Evolutionary conservation across 2,113 vertebrate genomes (phyloP).

Genomic region (Anoplopoma fimbria): DNA sequence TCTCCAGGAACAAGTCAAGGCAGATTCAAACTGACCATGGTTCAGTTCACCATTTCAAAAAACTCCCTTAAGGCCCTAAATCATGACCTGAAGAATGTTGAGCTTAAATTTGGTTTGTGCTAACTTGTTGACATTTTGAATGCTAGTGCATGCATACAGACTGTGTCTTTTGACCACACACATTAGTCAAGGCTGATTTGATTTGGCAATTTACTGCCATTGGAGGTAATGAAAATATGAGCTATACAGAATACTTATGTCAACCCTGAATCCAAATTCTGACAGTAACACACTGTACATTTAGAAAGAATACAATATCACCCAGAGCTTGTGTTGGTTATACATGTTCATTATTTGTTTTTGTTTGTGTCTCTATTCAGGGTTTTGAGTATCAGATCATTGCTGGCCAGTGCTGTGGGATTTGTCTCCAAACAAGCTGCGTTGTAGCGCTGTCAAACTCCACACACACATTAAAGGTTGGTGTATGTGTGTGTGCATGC

Average conservation of each 20-base stretch:
- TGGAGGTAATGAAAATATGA: not conserved
- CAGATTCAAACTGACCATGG: not conserved
- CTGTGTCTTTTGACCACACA: not conserved
- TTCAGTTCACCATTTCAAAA: not conserved
- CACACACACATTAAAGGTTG: conserved; percentile 72
- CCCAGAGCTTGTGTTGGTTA: not conserved
- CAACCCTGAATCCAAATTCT: not conserved
- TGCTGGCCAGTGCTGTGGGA: conserved; percentile 85
- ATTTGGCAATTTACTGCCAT: not conserved
- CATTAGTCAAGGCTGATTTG: not conserved
- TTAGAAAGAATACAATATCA: not conserved
- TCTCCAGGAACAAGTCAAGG: not conserved
- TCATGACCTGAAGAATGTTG: not conserved
- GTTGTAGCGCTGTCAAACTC: conserved; percentile 51
- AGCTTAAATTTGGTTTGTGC: not conserved
- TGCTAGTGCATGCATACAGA: not conserved
- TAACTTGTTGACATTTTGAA: not conserved
- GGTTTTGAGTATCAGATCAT: conserved; percentile 73
- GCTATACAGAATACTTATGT: not conserved
- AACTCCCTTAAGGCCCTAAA: not conserved
- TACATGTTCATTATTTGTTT: not conserved
- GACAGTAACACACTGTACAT: not conserved
- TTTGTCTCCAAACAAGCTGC: conserved; percentile 81
- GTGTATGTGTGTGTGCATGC: conserved; percentile 12
- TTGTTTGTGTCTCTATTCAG: conserved; percentile 68